phyloP scores from a whole-genome alignment of 2,888 invertebrate genomes.

The Mesorhabditis belari region DNA sequence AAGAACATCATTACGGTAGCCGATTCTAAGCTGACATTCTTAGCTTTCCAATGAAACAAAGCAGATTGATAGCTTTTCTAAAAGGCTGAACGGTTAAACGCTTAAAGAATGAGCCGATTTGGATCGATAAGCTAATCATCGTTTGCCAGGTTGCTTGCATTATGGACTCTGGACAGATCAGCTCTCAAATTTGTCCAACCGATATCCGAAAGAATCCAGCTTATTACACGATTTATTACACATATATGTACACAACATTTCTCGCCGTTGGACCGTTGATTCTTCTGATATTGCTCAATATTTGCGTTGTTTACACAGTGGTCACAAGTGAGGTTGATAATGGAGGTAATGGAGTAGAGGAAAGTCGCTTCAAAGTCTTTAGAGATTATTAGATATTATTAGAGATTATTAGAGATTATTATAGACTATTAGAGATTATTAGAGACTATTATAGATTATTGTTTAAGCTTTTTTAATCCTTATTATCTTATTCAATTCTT shows the following conservation, averaged over 20 bases:
- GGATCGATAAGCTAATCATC: no score
- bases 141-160: conserved; percentile 16
- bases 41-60: no score
- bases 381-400: background rate
- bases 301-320: conserved; percentile 41
- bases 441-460: no score
- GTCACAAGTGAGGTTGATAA: conserved; percentile 15
- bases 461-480: conserved; percentile 1
- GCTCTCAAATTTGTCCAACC: conserved; percentile 32
- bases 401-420: background rate
- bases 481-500: conserved; percentile 4
- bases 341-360: conserved; percentile 6
- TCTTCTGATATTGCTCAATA: conserved; percentile 45
- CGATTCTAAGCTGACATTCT: no score
- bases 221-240: conserved; percentile 51
- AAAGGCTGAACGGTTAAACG: no score
- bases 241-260: conserved; percentile 47
- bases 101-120: no score
- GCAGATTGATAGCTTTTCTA: no score
- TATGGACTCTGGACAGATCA: conserved; percentile 10
- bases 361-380: background rate
- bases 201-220: conserved; percentile 39
- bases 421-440: no score
- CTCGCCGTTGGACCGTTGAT: conserved; percentile 49
- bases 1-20: no score